Conservation (phyloP, 2,797 vertebrate genomes). For the Rhodeus uyekii region DNA sequence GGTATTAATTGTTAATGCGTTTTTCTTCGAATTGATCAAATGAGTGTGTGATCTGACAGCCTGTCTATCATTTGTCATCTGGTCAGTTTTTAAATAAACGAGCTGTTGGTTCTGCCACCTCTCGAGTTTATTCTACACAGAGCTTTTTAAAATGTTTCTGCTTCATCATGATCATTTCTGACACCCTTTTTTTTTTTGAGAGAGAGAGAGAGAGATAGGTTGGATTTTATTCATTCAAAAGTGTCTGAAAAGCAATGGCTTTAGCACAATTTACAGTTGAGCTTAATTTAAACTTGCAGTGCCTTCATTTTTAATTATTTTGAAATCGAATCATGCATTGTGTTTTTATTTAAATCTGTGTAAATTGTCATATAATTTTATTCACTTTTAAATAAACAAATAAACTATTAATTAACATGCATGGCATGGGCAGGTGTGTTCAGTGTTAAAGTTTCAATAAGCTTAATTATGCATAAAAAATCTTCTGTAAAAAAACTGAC, state of each 20-base stretch:
- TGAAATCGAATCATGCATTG: not conserved
- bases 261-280: not conserved
- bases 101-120: not conserved
- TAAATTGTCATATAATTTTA: not conserved
- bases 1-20: conserved; percentile 24
- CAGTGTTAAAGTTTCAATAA: too few species aligned
- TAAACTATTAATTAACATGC: not conserved
- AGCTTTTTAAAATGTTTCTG: not conserved
- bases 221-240: not conserved
- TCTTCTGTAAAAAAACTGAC: not conserved
- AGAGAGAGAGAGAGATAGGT: too few species aligned
- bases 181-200: not conserved
- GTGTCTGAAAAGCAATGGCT: not conserved
- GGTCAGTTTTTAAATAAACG: conserved; percentile 41
- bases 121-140: not conserved
- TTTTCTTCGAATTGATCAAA: conserved; percentile 36
- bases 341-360: not conserved
- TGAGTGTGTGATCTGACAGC: conserved; percentile 42
- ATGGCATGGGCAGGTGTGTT: not conserved
- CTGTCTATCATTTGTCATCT: conserved; percentile 46
- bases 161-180: not conserved
- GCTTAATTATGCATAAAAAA: not conserved
- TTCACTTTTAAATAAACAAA: not conserved
- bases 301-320: not conserved
- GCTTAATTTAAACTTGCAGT: not conserved